Base-by-base conservation (phyloP, 2,797 vertebrate species). In the Anabas testudineus region DNA sequence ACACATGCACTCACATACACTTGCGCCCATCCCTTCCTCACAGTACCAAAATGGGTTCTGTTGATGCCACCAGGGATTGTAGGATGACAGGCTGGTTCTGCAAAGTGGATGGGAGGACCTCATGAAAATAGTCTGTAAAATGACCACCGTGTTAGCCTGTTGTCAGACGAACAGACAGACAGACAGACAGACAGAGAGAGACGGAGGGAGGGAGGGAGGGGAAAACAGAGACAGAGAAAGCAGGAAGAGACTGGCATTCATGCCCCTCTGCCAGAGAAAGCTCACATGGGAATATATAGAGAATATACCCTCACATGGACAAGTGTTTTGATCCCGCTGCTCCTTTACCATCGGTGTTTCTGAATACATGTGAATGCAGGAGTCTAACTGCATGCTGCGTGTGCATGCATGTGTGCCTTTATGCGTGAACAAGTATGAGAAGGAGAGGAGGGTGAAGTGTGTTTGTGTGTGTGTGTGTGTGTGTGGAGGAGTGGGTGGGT, bases 371-470 rank as follows among this genome's bases (percentile, higher is more conserved):
- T 76, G 66, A 54, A 71, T 69, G 66, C 65, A 74, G 41, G 46
- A 56, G 67, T 81, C 62, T 58, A 26, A 45, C 26, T 66, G 79
- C 73, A 58, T 67, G 61, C 56, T 41, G 66, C 72, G 77, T 69
- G 71, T 78, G 85, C 65, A 76, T 39, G 84, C 75, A 63, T 77
- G 82, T 83, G 76, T 28, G 60, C 28, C 62, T 81, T 85, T 87
- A 85, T 71, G 82, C 77, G 61, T 82, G 83, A 89, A 76, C 76
- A 81, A 64, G 48, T 71, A 72, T 46, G 71, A 87, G 60, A 63
- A 83, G 72, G 67, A 70, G 62, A 15, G 49, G 91, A 92, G 92
- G 91, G 88, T 83, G 89, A 72, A 78, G 88, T 83, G 93, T 83
- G 81, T 87, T 70, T 85, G 80, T 83, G 80, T 85, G 88, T 83